Evolutionary conservation across 2,888 invertebrate species (phyloP).

Genomic region (Phengaris alcon): DNA sequence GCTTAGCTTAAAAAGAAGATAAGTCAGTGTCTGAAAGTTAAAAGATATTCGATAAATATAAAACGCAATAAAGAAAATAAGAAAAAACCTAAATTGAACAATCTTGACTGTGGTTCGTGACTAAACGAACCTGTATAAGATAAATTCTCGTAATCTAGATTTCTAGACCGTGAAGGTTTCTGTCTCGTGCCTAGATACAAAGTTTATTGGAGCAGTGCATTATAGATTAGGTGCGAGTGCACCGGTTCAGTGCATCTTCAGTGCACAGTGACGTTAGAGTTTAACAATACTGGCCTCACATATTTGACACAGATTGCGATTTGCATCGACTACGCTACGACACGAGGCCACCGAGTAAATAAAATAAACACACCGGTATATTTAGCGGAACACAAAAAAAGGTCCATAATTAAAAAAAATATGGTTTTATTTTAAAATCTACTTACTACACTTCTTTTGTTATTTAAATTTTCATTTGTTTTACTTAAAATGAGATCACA

Average conservation of each 20-base stretch:
- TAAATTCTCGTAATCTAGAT: background rate
- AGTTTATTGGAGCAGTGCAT: slow-evolving; percentile 9
- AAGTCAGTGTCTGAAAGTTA: too few relatives aligned
- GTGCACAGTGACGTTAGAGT: background rate
- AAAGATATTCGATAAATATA: too few relatives aligned
- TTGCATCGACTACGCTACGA: too few relatives aligned
- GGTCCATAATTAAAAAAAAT: too few relatives aligned
- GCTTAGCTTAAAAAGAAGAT: too few relatives aligned
- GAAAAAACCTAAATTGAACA: background rate
- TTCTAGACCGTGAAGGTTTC: background rate
- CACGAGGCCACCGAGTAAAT: background rate
- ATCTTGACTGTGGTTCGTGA: background rate
- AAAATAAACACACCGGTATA: too few relatives aligned
- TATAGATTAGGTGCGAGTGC: background rate
- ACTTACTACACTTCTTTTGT: too few relatives aligned
- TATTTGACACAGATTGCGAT: background rate
- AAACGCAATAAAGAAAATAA: background rate
- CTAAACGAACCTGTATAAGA: too few relatives aligned
- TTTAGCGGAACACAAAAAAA: too few relatives aligned
- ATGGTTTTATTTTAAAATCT: too few relatives aligned
- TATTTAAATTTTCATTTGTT: too few relatives aligned
- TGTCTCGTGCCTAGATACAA: slow-evolving; percentile 14
- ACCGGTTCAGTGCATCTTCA: background rate
- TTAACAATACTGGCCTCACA: background rate
- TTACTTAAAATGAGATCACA: too few relatives aligned